These are phyloP conservation scores for Cerceris rybyensis DNA, from an alignment of 2,888 invertebrate species.

Conservation along the genomic window DNA sequence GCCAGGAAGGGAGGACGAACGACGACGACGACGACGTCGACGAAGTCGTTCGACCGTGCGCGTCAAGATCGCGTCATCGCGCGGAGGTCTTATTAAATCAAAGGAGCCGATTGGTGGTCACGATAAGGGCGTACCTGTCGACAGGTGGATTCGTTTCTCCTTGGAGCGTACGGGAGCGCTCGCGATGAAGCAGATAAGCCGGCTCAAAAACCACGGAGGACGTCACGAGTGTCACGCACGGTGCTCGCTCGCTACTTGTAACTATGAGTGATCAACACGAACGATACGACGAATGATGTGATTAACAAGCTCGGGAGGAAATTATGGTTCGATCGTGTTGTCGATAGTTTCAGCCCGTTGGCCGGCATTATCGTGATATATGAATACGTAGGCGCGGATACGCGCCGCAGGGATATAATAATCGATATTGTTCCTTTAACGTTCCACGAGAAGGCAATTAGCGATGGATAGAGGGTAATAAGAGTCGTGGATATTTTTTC, in stretches of 20 bases:
- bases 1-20: conserved; percentile 8
- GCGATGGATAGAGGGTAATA: not conserved
- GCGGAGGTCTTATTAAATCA: conserved; percentile 70
- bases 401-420: conserved; percentile 22
- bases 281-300: conserved; percentile 58
- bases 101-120: conserved; percentile 49
- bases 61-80: conserved; percentile 69
- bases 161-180: conserved; percentile 51
- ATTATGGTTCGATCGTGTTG: conserved; percentile 61
- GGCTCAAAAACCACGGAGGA: conserved; percentile 54
- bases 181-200: conserved; percentile 44
- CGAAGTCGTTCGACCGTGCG: conserved; percentile 38
- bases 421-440: not conserved
- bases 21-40: not conserved
- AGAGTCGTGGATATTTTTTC: no score
- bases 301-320: conserved; percentile 60
- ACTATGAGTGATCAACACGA: conserved; percentile 61
- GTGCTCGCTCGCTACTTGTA: conserved; percentile 50
- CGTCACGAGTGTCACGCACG: conserved; percentile 64
- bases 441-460: conserved; percentile 14
- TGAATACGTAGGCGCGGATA: conserved; percentile 13
- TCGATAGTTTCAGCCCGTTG: conserved; percentile 56
- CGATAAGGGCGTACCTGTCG: conserved; percentile 63
- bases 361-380: conserved; percentile 34
- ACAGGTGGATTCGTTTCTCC: conserved; percentile 67